Conservation (phyloP, 2,113 vertebrate species). For the Myodes glareolus region DNA sequence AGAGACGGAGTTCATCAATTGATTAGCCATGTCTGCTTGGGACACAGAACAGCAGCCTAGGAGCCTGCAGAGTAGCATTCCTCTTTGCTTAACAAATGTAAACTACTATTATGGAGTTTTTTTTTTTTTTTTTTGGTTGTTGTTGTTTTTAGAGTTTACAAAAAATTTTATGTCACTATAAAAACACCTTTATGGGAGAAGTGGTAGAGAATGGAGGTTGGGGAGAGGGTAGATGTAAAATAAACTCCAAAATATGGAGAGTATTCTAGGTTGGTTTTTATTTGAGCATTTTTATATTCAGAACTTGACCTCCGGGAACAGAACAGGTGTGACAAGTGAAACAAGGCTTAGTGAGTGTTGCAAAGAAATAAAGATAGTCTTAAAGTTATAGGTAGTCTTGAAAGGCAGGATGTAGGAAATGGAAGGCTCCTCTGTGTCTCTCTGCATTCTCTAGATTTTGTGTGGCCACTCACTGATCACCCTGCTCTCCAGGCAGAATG, state of each 20-base stretch:
- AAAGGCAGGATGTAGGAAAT: neutral
- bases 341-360: neutral
- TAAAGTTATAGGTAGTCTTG: neutral
- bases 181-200: neutral
- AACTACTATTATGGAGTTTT: neutral
- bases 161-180: neutral
- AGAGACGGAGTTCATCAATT: neutral
- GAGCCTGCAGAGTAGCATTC: neutral
- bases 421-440: neutral
- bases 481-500: constrained; percentile 59
- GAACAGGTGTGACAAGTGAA: neutral
- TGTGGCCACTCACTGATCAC: constrained; percentile 12
- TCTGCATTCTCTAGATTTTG: neutral
- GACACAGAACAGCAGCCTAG: neutral
- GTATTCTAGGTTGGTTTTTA: neutral
- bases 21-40: neutral
- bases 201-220: too few relatives aligned
- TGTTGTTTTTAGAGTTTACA: neutral
- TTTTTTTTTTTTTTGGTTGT: too few relatives aligned
- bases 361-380: neutral
- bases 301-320: neutral
- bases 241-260: neutral
- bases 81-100: neutral
- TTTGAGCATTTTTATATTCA: neutral
- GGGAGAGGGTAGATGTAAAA: neutral